A percentile compares a stretch with the other conserved stretches of the same genome.
phyloP scores from a whole-genome alignment of 64 coral and sea anemone genomes.

The Montipora capricornis region DNA sequence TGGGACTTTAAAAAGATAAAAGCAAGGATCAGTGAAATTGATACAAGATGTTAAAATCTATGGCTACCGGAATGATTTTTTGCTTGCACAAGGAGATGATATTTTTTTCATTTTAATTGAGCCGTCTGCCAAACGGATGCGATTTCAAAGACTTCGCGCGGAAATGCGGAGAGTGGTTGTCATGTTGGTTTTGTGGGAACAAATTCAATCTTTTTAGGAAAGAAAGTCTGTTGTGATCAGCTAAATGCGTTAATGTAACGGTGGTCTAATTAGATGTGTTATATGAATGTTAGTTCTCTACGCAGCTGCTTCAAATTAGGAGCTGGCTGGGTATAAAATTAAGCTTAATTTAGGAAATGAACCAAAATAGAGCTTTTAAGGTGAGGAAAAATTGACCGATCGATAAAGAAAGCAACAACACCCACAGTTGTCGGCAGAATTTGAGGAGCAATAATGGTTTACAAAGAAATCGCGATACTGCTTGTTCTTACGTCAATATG shows the following conservation, averaged over 20 bases:
- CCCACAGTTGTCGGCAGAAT: not conserved
- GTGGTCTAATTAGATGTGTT: conserved; percentile 43
- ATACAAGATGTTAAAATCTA: not conserved
- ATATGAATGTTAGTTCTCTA: not conserved
- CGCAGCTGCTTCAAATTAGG: conserved; percentile 6
- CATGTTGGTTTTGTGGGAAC: not conserved
- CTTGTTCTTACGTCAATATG: conserved; percentile 7
- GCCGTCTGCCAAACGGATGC: not conserved
- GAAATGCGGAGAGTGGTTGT: not conserved
- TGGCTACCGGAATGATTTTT: not conserved
- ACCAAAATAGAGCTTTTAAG: not conserved
- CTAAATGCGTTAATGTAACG: conserved; percentile 60
- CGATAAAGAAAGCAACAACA: not conserved
- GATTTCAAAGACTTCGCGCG: not conserved
- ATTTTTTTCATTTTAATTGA: not conserved
- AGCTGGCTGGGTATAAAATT: conserved; percentile 17
- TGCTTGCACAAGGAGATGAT: no score
- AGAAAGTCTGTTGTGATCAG: conserved; percentile 29
- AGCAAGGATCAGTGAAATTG: not conserved
- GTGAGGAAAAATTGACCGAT: not conserved
- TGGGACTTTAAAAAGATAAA: no score
- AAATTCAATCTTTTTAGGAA: conserved; percentile 30
- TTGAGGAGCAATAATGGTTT: conserved; percentile 24
- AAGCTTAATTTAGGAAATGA: conserved; percentile 19
- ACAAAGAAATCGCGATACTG: not conserved